These are phyloP conservation scores for Lepas anatifera DNA, from an alignment of 2,888 invertebrate species.

Conservation along the genomic window DNA sequence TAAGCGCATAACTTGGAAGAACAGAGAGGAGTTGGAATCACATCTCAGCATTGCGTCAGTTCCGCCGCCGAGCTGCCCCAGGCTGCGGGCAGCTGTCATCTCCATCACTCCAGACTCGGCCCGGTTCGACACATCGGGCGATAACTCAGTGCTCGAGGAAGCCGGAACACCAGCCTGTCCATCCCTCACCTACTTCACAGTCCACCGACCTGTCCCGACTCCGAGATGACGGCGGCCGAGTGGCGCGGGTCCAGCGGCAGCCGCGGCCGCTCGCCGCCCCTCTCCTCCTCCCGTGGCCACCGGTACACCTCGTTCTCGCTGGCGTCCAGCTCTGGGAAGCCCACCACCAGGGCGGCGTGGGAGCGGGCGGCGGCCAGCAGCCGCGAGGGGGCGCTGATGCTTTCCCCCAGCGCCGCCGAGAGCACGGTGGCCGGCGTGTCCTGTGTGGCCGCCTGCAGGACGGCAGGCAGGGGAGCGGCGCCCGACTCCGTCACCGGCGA, in stretches of 20 bases:
- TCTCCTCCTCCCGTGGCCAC: slow-evolving; percentile 29
- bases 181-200: neutral
- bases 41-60: too few relatives aligned
- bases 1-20: too few relatives aligned
- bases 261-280: neutral
- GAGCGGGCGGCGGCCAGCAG: slow-evolving; percentile 34
- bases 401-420: slow-evolving; percentile 34
- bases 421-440: slow-evolving; percentile 30
- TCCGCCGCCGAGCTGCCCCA: too few relatives aligned
- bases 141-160: too few relatives aligned
- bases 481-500: neutral
- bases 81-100: too few relatives aligned
- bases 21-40: too few relatives aligned
- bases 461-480: neutral
- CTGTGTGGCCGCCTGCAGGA: slow-evolving; percentile 14
- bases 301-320: slow-evolving; percentile 33
- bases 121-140: too few relatives aligned
- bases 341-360: slow-evolving; percentile 37
- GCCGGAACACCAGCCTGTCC: neutral
- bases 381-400: slow-evolving; percentile 38
- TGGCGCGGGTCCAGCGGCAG: neutral
- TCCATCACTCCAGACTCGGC: too few relatives aligned
- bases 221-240: slow-evolving; percentile 28
- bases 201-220: slow-evolving; percentile 27
- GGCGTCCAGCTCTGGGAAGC: slow-evolving; percentile 40